phyloP scores from a whole-genome alignment of 2,888 invertebrate genomes.

The Maniola hyperantus region DNA sequence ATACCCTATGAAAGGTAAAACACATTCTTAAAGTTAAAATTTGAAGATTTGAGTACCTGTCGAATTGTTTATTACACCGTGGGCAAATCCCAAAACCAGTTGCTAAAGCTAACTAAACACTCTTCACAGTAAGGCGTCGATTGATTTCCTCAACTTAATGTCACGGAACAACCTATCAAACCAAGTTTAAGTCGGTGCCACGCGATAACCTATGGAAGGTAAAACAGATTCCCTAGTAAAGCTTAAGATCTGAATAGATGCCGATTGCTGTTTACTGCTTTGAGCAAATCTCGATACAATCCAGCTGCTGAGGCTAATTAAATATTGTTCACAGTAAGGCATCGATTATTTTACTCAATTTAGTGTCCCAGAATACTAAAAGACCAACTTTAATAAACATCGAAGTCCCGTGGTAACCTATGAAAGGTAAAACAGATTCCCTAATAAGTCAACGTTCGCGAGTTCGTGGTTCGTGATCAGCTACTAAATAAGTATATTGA shows the following conservation, averaged over 20 bases:
- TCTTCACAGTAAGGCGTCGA: not conserved
- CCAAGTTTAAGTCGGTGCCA: not conserved
- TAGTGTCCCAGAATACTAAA: not conserved
- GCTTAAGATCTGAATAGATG: too few species aligned
- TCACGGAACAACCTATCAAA: not conserved
- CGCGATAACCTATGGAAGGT: not conserved
- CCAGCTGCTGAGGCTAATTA: not conserved
- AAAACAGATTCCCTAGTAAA: not conserved
- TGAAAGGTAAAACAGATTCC: slow-evolving; percentile 1
- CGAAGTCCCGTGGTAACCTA: not conserved
- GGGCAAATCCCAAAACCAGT: not conserved
- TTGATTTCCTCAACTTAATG: not conserved
- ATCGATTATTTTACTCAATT: not conserved
- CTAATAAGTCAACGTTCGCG: not conserved
- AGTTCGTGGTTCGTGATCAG: slow-evolving; percentile 3
- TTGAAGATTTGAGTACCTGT: too few species aligned
- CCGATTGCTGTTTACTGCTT: too few species aligned
- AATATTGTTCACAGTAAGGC: not conserved
- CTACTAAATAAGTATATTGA: not conserved
- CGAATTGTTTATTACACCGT: too few species aligned
- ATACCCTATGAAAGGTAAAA: not conserved
- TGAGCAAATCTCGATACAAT: too few species aligned
- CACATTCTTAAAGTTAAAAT: not conserved
- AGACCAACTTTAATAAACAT: not conserved
- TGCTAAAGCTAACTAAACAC: not conserved